Base-by-base conservation (phyloP, 2,888 invertebrate genomes). In the Drosophila merina region DNA sequence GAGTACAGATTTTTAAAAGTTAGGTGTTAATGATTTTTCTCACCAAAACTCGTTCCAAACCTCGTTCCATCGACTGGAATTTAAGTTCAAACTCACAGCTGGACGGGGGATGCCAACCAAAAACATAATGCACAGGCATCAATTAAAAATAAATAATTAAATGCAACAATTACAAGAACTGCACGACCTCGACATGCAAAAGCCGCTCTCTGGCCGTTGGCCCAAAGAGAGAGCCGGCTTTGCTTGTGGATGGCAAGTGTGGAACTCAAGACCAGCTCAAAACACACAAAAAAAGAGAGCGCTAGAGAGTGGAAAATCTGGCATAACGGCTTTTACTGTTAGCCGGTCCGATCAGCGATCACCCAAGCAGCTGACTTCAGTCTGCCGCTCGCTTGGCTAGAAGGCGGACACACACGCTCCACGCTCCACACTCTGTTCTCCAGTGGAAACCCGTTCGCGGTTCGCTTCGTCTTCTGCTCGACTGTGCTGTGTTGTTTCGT, bases 361-460 rank as follows among this genome's bases (percentile, higher is more conserved):
- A 38, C 10, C n/a, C 48, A 44, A 86, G 83, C 69, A 70, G 80
- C 76, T 87, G 87, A 75, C 79, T 84, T 89, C 83, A 90, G 89
- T 90, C 90, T 89, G 87, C 87, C 86, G 75, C 77, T 86, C 89
- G 89, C 88, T 86, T 84, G 84, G 79, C 80, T 88, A 76, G 80
- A 74, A 87, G 80, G 84, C 89, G 89, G 89, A 89, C 80, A 90
- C 87, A 58, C 45, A 26, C 69, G 42, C 45, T 56, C 20, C 42
- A 57, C 30, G 20, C 9, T 45, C 26, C 44, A 44, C 40, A 42
- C 20, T 20, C 20, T 9, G 40, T 9, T 25, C 20, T 31, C 20
- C 42, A 47, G 33, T 47, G 51, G 66, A 64, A 83, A 77, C 69
- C 48, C 68, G 76, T 74, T 77, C 60, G 68, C 68, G 55, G 49